These are phyloP conservation scores for Tuberolachnus salignus DNA, from an alignment of 2,888 invertebrate species.

Conservation along the genomic window DNA sequence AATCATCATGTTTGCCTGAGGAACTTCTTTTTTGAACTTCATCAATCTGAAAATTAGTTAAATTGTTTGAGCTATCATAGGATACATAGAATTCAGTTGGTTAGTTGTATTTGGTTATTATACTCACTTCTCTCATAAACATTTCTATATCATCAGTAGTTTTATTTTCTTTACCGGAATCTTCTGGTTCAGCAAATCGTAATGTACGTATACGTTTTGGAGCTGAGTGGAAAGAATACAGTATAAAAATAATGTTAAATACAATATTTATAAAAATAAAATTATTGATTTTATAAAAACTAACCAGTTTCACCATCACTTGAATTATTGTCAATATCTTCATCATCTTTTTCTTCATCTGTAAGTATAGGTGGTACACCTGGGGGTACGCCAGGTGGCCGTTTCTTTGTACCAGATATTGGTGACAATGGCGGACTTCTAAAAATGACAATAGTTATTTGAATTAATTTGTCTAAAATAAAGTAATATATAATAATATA, in stretches of 20 bases:
- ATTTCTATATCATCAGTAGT: conserved; percentile 89
- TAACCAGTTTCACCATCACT: conserved; percentile 45
- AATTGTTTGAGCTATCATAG: background rate
- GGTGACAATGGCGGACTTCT: conserved; percentile 57
- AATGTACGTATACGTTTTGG: conserved; percentile 58
- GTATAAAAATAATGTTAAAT: background rate
- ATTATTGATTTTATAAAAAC: conserved; percentile 3
- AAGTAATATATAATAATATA: background rate
- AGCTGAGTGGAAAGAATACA: conserved; percentile 1
- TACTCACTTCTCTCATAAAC: conserved; percentile 78
- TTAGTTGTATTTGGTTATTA: background rate
- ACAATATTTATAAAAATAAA: background rate
- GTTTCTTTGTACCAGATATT: conserved; percentile 64
- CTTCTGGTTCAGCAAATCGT: conserved; percentile 62
- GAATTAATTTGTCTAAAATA: background rate
- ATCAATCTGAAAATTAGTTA: conserved; percentile 69
- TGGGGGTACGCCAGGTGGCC: conserved; percentile 86
- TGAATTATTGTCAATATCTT: conserved; percentile 54
- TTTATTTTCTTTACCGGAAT: conserved; percentile 59
- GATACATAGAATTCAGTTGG: background rate
- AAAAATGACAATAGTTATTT: background rate
- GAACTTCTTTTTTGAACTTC: conserved; percentile 76
- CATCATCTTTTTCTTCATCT: conserved; percentile 68
- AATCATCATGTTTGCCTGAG: conserved; percentile 32
- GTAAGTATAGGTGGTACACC: conserved; percentile 80